Percentiles rank a stretch among this genome's conserved stretches.
Evolutionary conservation across 2,113 vertebrate species (phyloP).

Genomic region (Suricata suricatta): DNA sequence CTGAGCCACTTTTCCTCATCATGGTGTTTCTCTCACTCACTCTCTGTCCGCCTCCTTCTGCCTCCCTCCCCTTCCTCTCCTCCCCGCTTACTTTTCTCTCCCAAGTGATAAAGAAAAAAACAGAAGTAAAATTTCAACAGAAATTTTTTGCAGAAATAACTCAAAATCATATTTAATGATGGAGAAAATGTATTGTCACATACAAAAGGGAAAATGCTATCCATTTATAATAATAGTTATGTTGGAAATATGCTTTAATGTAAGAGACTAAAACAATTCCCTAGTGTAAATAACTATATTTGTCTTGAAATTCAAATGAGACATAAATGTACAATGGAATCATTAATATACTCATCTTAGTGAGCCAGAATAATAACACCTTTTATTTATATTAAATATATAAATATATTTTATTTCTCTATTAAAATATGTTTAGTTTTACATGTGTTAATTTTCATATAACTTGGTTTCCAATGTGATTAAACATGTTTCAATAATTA

Average conservation of each 20-base stretch:
- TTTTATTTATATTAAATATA: no score
- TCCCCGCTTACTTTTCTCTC: background rate
- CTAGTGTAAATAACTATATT: background rate
- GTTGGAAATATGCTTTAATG: background rate
- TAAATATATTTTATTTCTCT: background rate
- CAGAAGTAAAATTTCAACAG: background rate
- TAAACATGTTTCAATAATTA: background rate
- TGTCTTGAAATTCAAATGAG: background rate
- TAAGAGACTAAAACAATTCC: background rate
- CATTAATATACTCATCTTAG: background rate
- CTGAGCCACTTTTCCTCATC: background rate
- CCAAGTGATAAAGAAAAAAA: background rate
- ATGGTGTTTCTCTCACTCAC: no score
- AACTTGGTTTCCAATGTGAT: background rate
- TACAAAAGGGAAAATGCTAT: background rate
- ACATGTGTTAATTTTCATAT: background rate
- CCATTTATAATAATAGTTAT: background rate
- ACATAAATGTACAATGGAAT: background rate
- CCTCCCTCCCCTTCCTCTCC: fast-evolving
- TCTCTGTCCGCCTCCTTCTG: fast-evolving
- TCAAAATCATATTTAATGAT: background rate
- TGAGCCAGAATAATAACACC: background rate
- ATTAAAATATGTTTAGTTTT: background rate
- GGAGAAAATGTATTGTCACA: background rate
- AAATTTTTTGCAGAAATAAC: background rate